Conservation (phyloP, 1,140 invertebrate genomes). For the Wiebesia pumilae region DNA sequence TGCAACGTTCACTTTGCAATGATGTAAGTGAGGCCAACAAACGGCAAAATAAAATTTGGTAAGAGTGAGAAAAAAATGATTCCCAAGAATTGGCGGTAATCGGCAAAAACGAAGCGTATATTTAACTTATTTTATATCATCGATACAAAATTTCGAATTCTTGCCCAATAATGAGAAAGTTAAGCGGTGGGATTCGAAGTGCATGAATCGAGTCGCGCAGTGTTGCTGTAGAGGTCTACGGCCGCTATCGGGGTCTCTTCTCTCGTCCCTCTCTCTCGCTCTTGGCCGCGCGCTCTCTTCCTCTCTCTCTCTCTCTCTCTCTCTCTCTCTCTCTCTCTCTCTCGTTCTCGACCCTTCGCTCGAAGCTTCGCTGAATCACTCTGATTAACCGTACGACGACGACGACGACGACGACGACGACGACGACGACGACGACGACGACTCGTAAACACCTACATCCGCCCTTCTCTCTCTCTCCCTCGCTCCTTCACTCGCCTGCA, state of each 20-base stretch:
- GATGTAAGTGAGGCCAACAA: neutral
- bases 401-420: too few species aligned
- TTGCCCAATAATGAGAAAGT: neutral
- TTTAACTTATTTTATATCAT: neutral
- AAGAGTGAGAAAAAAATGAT: neutral
- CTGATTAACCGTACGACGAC: conserved; percentile 35
- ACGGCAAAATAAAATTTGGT: neutral
- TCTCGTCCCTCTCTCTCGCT: neutral
- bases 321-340: conserved; percentile 32
- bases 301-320: neutral
- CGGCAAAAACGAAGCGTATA: neutral
- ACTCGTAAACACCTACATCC: conserved; percentile 46
- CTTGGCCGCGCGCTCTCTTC: too few species aligned
- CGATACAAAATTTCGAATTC: conserved; percentile 5
- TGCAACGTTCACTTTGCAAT: too few species aligned
- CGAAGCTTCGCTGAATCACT: conserved; percentile 48
- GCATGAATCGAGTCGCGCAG: neutral
- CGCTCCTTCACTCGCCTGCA: conserved; percentile 43
- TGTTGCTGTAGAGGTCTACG: conserved; percentile 61
- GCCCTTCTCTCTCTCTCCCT: conserved; percentile 47
- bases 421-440: conserved; percentile 10
- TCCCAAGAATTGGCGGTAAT: neutral
- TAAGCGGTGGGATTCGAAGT: conserved; percentile 5
- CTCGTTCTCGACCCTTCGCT: conserved; percentile 46
- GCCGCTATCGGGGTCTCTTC: conserved; percentile 63